These are phyloP conservation scores for Halcyon malimbica DNA, from an alignment of 2,113 vertebrate genomes.

Conservation along the genomic window DNA sequence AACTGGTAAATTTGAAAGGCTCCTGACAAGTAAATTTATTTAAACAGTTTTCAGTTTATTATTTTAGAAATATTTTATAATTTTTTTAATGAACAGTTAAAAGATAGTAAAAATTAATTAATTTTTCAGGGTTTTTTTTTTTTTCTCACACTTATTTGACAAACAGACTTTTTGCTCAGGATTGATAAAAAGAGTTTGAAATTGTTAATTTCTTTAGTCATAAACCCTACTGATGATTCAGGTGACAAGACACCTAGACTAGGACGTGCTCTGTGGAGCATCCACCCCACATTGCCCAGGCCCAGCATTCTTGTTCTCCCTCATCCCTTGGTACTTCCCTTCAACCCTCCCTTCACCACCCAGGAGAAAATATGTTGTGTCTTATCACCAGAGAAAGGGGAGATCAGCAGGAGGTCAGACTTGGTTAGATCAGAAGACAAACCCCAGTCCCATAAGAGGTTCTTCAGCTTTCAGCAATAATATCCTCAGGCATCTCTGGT, in stretches of 20 bases:
- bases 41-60: neutral
- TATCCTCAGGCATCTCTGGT: neutral
- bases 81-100: neutral
- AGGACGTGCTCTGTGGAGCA: neutral
- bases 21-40: neutral
- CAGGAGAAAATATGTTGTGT: neutral
- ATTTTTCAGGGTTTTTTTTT: neutral
- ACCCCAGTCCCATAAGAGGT: neutral
- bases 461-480: neutral
- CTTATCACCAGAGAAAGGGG: neutral
- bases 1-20: conserved; percentile 2
- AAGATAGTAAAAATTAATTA: neutral
- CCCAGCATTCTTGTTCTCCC: neutral
- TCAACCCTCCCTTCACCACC: neutral
- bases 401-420: neutral
- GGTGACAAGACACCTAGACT: neutral
- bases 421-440: neutral
- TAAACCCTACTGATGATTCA: neutral
- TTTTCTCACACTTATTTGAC: neutral
- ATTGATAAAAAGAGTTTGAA: neutral
- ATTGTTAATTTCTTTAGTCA: neutral
- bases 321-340: neutral
- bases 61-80: neutral
- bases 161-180: neutral
- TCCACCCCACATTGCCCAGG: neutral